phyloP scores from a whole-genome alignment of 2,797 vertebrate genomes.

The Argyrosomus regius region DNA sequence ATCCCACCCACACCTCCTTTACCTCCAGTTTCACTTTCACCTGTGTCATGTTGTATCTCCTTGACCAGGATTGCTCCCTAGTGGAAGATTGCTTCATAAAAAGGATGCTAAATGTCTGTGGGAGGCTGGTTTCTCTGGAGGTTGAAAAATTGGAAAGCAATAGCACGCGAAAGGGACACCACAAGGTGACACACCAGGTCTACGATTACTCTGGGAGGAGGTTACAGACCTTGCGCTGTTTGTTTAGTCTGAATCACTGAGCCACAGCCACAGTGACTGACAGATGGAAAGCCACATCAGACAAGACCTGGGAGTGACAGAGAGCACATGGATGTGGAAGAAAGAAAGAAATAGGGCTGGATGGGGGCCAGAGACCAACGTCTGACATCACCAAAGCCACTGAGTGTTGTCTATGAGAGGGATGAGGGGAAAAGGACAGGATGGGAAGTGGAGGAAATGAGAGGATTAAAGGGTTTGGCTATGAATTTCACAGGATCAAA shows the following conservation, averaged over 20 bases:
- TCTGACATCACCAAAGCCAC: constrained; percentile 60
- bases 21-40: background rate
- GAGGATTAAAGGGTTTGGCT: constrained; percentile 39
- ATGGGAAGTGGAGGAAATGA: constrained; percentile 11
- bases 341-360: constrained; percentile 60
- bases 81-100: constrained; percentile 1
- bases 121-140: background rate
- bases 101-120: background rate
- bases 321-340: constrained; percentile 38
- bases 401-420: constrained; percentile 17
- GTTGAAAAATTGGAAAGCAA: constrained; percentile 30
- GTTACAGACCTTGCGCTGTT: constrained; percentile 56
- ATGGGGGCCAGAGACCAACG: constrained; percentile 51
- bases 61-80: constrained; percentile 16
- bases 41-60: background rate
- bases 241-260: constrained; percentile 72
- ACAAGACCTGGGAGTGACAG: constrained; percentile 54
- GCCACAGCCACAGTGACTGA: constrained; percentile 56
- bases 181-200: constrained; percentile 56
- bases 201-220: constrained; percentile 42
- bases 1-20: constrained; percentile 1
- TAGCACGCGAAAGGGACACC: constrained; percentile 21
- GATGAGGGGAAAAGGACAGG: background rate
- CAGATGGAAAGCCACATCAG: constrained; percentile 68
- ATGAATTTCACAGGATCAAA: constrained; percentile 30